Conservation (phyloP, 2,113 vertebrate genomes). For the Chlamydotis undulata region DNA sequence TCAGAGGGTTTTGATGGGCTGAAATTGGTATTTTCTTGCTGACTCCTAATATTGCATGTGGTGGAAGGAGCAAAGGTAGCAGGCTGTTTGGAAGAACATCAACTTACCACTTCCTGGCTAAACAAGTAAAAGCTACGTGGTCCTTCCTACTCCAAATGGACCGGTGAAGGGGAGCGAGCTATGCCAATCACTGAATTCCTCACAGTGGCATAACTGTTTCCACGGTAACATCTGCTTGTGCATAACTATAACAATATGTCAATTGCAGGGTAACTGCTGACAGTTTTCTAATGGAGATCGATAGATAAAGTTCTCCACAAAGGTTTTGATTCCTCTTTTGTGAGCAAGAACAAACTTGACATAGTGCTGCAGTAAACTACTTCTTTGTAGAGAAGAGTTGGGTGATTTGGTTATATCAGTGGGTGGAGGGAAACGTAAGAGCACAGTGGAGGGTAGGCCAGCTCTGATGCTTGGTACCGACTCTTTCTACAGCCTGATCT, state of each 20-base stretch:
- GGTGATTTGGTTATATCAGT: neutral
- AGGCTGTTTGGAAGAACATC: neutral
- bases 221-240: neutral
- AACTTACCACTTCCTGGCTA: neutral
- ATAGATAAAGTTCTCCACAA: neutral
- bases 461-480: neutral
- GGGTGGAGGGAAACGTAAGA: rapidly evolving
- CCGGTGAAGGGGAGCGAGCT: neutral
- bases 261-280: neutral
- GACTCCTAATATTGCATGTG: neutral
- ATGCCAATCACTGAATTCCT: neutral
- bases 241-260: neutral
- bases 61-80: neutral
- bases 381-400: neutral
- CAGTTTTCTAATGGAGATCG: neutral
- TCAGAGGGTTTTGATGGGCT: neutral
- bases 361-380: neutral
- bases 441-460: neutral
- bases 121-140: neutral
- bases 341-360: neutral
- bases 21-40: neutral
- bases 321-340: neutral
- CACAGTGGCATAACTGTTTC: neutral
- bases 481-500: neutral
- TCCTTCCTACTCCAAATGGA: neutral